Evolutionary conservation across 2,888 invertebrate species (phyloP).

Genomic region (Hecatera dysodea): DNA sequence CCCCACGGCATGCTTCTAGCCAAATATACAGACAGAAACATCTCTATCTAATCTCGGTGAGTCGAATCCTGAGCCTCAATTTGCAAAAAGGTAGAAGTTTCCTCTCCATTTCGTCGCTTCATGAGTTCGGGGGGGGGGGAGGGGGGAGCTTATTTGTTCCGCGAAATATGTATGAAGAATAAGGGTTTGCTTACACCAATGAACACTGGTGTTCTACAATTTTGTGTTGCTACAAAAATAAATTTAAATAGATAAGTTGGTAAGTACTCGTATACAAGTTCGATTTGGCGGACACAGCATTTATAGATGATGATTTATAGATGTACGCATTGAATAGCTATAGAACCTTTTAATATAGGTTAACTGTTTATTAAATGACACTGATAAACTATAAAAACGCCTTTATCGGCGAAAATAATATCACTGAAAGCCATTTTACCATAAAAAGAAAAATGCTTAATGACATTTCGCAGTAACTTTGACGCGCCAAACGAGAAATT

Average conservation of each 20-base stretch:
- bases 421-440: background rate
- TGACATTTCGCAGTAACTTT: slow-evolving; percentile 18
- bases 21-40: slow-evolving; percentile 63
- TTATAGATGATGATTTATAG: no score
- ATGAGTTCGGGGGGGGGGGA: slow-evolving; percentile 59
- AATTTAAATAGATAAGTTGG: no score
- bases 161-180: slow-evolving; percentile 46
- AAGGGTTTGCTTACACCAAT: slow-evolving; percentile 24
- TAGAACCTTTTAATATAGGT: background rate
- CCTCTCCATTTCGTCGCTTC: slow-evolving; percentile 72
- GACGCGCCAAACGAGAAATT: no score
- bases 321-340: background rate
- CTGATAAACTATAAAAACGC: background rate
- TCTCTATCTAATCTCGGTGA: slow-evolving; percentile 73
- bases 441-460: background rate
- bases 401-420: background rate
- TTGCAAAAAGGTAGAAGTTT: slow-evolving; percentile 75
- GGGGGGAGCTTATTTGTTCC: slow-evolving; percentile 64
- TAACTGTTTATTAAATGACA: background rate
- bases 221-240: background rate
- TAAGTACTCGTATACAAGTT: no score
- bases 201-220: no score
- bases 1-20: slow-evolving; percentile 27
- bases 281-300: no score
- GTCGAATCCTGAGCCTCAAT: slow-evolving; percentile 72